Evolutionary conservation across 1,140 invertebrate genomes (phyloP).

Genomic region (Trichomalopsis sarcophagae): DNA sequence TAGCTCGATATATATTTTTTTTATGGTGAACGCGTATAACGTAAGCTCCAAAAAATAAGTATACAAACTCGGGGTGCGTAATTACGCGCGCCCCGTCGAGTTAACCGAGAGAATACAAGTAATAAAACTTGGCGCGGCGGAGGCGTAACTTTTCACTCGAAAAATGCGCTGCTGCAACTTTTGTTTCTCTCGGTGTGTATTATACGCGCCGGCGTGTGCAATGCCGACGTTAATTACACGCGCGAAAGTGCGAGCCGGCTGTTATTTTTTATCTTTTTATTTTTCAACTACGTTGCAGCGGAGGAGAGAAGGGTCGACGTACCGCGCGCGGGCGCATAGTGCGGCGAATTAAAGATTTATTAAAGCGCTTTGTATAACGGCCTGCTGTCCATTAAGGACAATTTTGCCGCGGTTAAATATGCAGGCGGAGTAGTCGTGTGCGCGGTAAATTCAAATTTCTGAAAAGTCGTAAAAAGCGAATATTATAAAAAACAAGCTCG

Average conservation of each 20-base stretch:
- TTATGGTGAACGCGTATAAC: too few relatives aligned
- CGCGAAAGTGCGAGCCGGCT: background rate
- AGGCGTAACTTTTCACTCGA: background rate
- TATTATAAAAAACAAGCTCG: too few relatives aligned
- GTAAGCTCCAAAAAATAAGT: too few relatives aligned
- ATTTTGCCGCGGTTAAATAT: background rate
- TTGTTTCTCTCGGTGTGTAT: background rate
- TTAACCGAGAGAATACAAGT: background rate
- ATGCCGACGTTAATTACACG: constrained; percentile 6
- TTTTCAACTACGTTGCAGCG: background rate
- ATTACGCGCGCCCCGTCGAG: background rate
- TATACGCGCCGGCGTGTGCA: background rate
- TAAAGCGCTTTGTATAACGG: background rate
- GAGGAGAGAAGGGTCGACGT: background rate
- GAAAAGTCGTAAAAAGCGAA: too few relatives aligned
- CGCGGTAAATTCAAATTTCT: too few relatives aligned
- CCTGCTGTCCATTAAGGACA: background rate
- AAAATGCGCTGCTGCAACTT: background rate
- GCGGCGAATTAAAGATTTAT: constrained; percentile 2
- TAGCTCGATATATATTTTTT: too few relatives aligned
- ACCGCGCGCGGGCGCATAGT: background rate
- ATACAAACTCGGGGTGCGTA: too few relatives aligned
- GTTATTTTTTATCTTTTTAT: background rate
- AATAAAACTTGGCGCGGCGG: background rate
- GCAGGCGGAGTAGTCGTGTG: background rate